Evolutionary conservation across 1,140 invertebrate genomes (phyloP), one percentile per base, ranked within the genome.

Genomic region (Euwallacea fornicatus): DNA sequence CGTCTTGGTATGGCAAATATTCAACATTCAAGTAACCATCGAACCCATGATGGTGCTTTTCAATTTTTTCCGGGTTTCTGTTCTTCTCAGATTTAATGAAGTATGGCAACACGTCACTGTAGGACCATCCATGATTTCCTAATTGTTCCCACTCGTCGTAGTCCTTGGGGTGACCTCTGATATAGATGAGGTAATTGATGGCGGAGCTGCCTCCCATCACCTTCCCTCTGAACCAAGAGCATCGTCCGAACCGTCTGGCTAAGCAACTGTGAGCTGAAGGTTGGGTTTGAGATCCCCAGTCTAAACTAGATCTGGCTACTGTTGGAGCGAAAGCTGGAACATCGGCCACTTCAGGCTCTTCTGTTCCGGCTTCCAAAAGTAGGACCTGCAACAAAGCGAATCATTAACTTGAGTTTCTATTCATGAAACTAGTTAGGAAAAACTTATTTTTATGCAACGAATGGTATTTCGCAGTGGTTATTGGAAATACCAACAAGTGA

Each of bases 311-410:
- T 72, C 79, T 54, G 78, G 84, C 83, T 61, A 90, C 64, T 9
- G 85, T 77, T 21, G 86, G 84, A 0, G 89, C 86, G 3, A 90
- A 82, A 6, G 86, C 86, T 7, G 91, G 90, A 21, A 91, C 84
- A 42, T 87, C 87, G 2, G 88, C 88, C 8, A 90, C 84, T 41
- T 88, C 85, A 2, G 89, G 88, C 78, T 93, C 91, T 80, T 91
- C 89, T 0, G 86, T 87, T 0, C 92, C 92, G 3, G 91, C 92
- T 83, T 94, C 92, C 50, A 93, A 74, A 0, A 93, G 81, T 7
- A 93, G 79, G 7, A 93, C 83, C 88, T 89, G 75, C 0, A 79
- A 81, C 9, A 50, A 33, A 33, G 21, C 21, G 1, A 33, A 33
- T 33, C 21, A 33, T 33, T 33, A 33, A 33, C 21, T 1, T 33